Evolutionary conservation across 1,140 invertebrate genomes (phyloP), one percentile per base, ranked within the genome.

Genomic region (Antheraea mylitta): DNA sequence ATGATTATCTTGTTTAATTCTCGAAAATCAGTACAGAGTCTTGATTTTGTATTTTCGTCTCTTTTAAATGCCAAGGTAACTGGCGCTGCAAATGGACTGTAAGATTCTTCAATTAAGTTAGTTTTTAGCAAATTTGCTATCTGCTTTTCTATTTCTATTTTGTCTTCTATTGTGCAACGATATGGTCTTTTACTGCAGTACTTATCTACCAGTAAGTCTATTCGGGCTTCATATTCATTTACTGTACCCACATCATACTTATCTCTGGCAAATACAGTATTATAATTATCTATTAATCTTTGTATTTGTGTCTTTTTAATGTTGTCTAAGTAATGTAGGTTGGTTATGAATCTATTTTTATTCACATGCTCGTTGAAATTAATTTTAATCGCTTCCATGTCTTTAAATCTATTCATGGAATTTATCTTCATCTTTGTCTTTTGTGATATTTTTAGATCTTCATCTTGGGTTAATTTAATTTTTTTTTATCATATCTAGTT

Each of bases 351-450:
- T 0, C 77, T 70, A 58, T 69, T n/a, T 60, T 60, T 64, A 70
- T 69, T 67, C 10, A 77, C 65, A 38, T 83, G 66, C 76, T 77
- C 74, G 75, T 85, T 85, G 70, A 85, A 83, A 64, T 82, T 83
- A 18, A 72, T 63, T 67, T 72, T 67, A 66, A 58, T 59, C 11
- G 61, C 60, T 66, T 66, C 58, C 45, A 58, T 38, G 7, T 9
- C 58, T 65, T 65, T 4, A 30, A 30, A 30, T 64, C 37, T 11
- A 18, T 53, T 10, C 45, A 53, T 60, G 19, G 30, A 59, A 19
- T 64, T 67, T 58, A n/a, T 68, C 13, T 62, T 18, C 18, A 70
- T 70, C 11, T 60, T 45, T 4, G 67, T 18, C 9, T 67, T 71
- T 62, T 75, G 68, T 48, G 9, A 72, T 18, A 78, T 76, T 61